Evolutionary conservation across 2,888 invertebrate genomes (phyloP).

Genomic region (Crocallis elinguaria): DNA sequence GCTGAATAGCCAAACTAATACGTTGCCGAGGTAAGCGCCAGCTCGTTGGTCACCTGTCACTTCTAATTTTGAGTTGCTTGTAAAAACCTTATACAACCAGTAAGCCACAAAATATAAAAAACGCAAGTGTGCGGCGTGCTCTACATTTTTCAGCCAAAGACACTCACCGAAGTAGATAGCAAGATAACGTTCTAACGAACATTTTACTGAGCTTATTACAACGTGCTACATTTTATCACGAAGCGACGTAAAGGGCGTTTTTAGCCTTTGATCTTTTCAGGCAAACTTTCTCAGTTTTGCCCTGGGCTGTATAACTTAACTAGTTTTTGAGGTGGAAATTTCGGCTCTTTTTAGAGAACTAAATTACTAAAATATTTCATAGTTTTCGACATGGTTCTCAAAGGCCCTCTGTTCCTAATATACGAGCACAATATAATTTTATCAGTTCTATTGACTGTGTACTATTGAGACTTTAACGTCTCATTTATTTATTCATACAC

Average conservation of each 20-base stretch:
- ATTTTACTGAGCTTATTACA: conserved; percentile 36
- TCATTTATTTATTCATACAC: no score
- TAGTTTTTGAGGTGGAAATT: conserved; percentile 9
- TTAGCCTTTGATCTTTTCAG: conserved; percentile 32
- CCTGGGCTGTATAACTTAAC: conserved; percentile 4
- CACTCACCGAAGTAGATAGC: conserved; percentile 30
- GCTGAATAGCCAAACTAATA: no score
- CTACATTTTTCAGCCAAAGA: conserved; percentile 25
- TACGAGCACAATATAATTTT: no score
- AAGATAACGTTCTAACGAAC: conserved; percentile 38
- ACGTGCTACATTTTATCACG: conserved; percentile 47
- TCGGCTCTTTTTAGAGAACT: conserved; percentile 1
- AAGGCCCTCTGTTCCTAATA: neutral
- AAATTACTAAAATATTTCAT: conserved; percentile 5
- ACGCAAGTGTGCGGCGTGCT: conserved; percentile 10
- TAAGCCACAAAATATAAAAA: conserved; percentile 1
- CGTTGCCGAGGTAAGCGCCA: no score
- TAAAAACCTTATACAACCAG: no score
- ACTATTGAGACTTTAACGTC: no score
- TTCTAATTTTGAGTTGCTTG: neutral
- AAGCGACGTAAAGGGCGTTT: conserved; percentile 29
- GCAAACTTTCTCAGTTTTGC: conserved; percentile 24
- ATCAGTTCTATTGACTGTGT: no score
- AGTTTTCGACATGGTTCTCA: conserved; percentile 4
- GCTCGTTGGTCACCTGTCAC: neutral